These are phyloP conservation scores for Papilio glaucus DNA, from an alignment of 1,140 invertebrate genomes.

Conservation along the genomic window DNA sequence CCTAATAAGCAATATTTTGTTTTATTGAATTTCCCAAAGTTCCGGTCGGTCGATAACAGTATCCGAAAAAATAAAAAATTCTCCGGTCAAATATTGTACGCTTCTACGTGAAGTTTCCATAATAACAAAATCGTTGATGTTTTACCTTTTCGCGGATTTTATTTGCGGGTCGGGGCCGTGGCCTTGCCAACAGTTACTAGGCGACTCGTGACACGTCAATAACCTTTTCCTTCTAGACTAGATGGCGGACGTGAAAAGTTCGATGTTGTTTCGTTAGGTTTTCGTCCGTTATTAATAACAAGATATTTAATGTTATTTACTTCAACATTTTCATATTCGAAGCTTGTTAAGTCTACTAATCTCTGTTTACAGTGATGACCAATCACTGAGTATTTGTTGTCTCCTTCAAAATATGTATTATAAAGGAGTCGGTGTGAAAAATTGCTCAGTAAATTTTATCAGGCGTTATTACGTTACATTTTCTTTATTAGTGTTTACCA, in stretches of 20 bases:
- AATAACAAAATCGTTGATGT: no score
- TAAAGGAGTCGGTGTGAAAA: neutral
- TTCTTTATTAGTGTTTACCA: no score
- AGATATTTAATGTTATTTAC: no score
- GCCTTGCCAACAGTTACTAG: conserved; percentile 54
- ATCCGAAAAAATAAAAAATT: neutral
- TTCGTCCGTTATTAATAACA: no score
- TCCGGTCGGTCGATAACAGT: neutral
- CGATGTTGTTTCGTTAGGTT: neutral
- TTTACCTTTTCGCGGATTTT: conserved; percentile 39
- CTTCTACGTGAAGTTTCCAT: no score
- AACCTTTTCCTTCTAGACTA: conserved; percentile 16
- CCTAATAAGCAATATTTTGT: no score
- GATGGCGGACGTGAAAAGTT: neutral
- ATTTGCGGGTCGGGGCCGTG: neutral
- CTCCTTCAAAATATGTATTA: no score
- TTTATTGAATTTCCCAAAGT: no score
- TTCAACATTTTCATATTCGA: no score
- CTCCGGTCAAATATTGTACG: neutral
- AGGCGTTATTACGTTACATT: neutral
- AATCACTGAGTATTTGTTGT: no score
- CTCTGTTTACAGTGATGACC: no score
- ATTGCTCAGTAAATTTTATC: neutral
- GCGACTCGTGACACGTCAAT: conserved; percentile 41
- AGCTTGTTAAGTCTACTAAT: no score